These are phyloP conservation scores for Calidris pygmaea DNA, from an alignment of 2,113 vertebrate species.

Conservation along the genomic window DNA sequence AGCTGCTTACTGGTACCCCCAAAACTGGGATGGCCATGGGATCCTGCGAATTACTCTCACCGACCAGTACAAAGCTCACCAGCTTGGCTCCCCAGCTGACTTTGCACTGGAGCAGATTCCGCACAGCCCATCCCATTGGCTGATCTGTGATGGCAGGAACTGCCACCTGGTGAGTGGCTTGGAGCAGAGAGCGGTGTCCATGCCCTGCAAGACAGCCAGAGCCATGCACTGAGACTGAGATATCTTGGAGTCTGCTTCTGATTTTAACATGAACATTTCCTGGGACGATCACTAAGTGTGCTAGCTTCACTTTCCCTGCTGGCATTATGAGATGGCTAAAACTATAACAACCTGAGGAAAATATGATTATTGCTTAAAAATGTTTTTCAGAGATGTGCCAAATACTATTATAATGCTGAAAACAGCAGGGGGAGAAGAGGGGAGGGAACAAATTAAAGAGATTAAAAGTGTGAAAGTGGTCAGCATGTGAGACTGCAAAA, in stretches of 20 bases:
- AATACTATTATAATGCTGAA: background rate
- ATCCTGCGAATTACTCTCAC: fast-evolving
- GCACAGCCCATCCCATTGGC: background rate
- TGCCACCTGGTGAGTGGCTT: fast-evolving
- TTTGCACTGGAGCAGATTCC: background rate
- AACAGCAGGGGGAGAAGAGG: background rate
- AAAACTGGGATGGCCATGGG: background rate
- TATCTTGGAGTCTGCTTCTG: background rate
- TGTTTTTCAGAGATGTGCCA: background rate
- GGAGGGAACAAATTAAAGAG: background rate
- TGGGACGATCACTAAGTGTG: background rate
- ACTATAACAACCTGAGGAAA: background rate
- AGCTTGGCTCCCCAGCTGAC: background rate
- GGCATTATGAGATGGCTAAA: background rate
- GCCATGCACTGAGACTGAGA: background rate
- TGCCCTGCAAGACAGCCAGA: background rate
- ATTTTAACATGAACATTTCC: background rate
- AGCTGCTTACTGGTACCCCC: background rate
- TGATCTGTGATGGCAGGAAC: background rate
- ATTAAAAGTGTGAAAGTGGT: background rate
- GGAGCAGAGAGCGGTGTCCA: background rate
- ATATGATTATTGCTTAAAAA: background rate
- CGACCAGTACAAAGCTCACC: background rate
- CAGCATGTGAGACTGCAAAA: background rate
- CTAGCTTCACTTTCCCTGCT: background rate